Evolutionary conservation across 2,113 vertebrate species (phyloP).

Genomic region (Pipa parva): DNA sequence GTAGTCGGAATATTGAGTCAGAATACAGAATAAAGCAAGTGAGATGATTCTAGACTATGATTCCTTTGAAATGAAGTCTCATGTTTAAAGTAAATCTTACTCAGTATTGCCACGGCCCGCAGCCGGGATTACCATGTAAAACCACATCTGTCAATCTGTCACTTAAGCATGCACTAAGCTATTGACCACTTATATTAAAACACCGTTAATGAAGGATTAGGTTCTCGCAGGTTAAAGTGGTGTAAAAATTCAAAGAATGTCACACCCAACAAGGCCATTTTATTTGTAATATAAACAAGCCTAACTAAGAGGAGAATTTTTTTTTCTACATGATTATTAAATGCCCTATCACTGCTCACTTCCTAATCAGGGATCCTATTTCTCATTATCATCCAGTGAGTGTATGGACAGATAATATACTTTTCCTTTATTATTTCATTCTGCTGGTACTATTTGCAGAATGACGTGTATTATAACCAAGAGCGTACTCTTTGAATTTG

Average conservation of each 20-base stretch:
- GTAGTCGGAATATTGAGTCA: too few species aligned
- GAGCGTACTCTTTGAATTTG: too few species aligned
- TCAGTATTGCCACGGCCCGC: slow-evolving; percentile 56
- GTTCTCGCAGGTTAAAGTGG: slow-evolving; percentile 58
- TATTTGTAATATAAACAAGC: slow-evolving; percentile 51
- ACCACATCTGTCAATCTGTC: slow-evolving; percentile 62
- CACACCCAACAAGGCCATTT: slow-evolving; percentile 50
- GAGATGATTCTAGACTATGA: slow-evolving; percentile 41
- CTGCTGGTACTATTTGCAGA: too few species aligned
- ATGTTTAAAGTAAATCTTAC: slow-evolving; percentile 51
- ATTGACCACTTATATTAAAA: slow-evolving; percentile 64
- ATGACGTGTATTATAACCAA: too few species aligned
- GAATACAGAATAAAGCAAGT: slow-evolving; percentile 23
- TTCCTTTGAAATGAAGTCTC: slow-evolving; percentile 47
- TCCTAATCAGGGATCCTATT: slow-evolving; percentile 43
- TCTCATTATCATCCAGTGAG: slow-evolving; percentile 30
- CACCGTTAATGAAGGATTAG: slow-evolving; percentile 65
- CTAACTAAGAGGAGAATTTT: slow-evolving; percentile 36
- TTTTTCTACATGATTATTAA: slow-evolving; percentile 46
- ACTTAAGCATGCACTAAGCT: slow-evolving; percentile 64
- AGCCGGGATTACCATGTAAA: slow-evolving; percentile 62
- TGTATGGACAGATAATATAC: background rate
- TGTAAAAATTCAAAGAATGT: slow-evolving; percentile 62
- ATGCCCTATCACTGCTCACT: slow-evolving; percentile 40
- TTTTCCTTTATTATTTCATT: too few species aligned